Percentiles rank a stretch among this genome's conserved stretches.
Conservation (phyloP, 2,113 vertebrate species). For the Brachirus orientalis region DNA sequence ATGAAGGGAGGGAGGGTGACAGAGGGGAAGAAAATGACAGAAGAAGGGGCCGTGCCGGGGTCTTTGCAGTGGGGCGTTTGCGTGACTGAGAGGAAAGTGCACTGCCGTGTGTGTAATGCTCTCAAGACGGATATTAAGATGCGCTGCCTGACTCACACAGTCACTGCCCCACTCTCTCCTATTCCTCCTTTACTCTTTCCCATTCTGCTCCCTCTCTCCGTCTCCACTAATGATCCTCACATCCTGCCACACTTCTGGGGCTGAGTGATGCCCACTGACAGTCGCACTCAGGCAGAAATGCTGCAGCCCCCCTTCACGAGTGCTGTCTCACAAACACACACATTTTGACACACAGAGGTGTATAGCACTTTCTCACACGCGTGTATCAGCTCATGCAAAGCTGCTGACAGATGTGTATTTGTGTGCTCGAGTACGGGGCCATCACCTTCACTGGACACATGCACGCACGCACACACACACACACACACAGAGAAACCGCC, state of each 20-base stretch:
- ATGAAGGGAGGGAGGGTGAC: constrained; percentile 43
- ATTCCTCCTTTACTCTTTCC: constrained; percentile 58
- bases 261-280: constrained; percentile 84
- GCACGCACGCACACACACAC: constrained; percentile 5
- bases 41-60: constrained; percentile 38
- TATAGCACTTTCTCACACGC: constrained; percentile 59
- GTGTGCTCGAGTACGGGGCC: constrained; percentile 25
- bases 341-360: constrained; percentile 46
- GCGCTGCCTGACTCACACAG: constrained; percentile 63
- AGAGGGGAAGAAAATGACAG: constrained; percentile 49
- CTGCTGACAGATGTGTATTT: constrained; percentile 62
- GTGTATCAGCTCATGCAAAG: constrained; percentile 59
- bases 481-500: constrained; percentile 9
- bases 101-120: constrained; percentile 81
- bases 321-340: constrained; percentile 47
- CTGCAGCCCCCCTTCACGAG: constrained; percentile 70
- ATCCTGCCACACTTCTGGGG: constrained; percentile 76
- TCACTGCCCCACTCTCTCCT: constrained; percentile 58
- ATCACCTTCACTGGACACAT: constrained; percentile 10
- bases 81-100: constrained; percentile 82
- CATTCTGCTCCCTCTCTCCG: constrained; percentile 62
- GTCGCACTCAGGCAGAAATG: constrained; percentile 79
- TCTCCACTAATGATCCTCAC: constrained; percentile 82
- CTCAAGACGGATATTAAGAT: constrained; percentile 82
- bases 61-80: constrained; percentile 64